Base-by-base conservation (phyloP, 2,888 invertebrate genomes). In the Pollenia angustigena region DNA sequence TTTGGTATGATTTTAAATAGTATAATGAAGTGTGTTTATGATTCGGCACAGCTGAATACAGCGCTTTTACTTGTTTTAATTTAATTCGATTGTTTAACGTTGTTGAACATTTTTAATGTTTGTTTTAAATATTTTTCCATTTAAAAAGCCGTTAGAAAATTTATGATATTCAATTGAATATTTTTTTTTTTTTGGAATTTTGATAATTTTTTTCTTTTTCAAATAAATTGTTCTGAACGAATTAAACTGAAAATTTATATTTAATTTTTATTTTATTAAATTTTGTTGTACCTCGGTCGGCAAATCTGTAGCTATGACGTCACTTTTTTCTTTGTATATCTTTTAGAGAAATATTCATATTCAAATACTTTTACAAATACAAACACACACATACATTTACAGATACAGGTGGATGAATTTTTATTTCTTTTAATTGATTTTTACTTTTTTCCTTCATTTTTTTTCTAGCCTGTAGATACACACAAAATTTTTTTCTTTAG, bases 261-360 rank as follows among this genome's bases (percentile, higher is more conserved):
- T 44, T 72, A 58, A 58, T 84, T 66, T 71, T 78, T 66, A 58
- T 42, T 68, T 58, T 68, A 18, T 10, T n/a, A 44, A 44, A 32
- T 72, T 58, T 40, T 66, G 23, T 52, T 80, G 23, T 84, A 68
- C 23, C 56, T 84, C 48, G 75, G 42, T 84, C 48, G 75, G 42
- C 54, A 83, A 64, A 71, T 58, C 66, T 85, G n/a, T 52, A 12
- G 2, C 52, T 76, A 86, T 87, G 87, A 87, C 87, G 87, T 87
- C 87, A 87, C 81, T 66, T 50, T 50, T 48, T 60, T 58, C 52
- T 66, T 79, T 82, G 72, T 81, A 44, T 66, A 58, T 68, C 66
- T 68, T 52, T 64, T 32, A n/a, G 9, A 50, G 42, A 71, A 44
- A 50, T 16, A 56, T 64, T 40, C n/a, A 0, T n/a, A 52, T n/a